Evolutionary conservation across 2,113 vertebrate species (phyloP), one percentile per base, ranked within the genome.

Genomic region (Nettapus auritus): DNA sequence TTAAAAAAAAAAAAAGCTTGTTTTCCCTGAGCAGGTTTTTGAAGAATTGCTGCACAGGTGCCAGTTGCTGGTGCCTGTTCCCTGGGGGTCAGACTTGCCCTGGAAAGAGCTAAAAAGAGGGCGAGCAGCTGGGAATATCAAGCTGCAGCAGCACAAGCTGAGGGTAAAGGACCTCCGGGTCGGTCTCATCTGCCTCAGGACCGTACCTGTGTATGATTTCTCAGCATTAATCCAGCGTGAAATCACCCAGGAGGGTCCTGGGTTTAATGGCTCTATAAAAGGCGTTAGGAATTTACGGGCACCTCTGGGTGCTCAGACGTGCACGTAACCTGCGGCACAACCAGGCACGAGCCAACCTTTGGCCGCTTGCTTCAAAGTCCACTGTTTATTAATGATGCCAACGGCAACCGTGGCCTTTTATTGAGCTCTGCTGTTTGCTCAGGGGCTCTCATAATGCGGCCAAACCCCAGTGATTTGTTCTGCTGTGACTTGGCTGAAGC

Each of bases 91-190:
- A 4, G 63, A 16, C 31, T 31, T 4, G 2, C 55, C 9, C 82
- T 52, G 63, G 44, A 68, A 60, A 25, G 63, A 22, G 62, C 69
- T 44, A 6, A 23, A 23, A 48, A 21, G 44, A 33, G 36, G 31
- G 11, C 0, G 13, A 67, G 52, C 1, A 4, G 36, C 44, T 15
- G 33, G 2, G 28, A 29, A 7, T 17, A 13, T 40, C 2, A 2
- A 56, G 29, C n/a, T 4, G 29, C 23, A 21, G 50, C 29, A 20
- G 34, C 66, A 31, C 62, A 44, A 73, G 25, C 34, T 11, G 11
- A 21, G 64, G 42, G 11, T 17, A 80, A 42, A 21, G 74, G 31
- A 28, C 17, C 33, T 25, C 9, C 3, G 1, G 28, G 17, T 6
- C 5, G 26, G 9, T 16, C 59, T 53, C 82, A 1, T 46, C 70